Percentiles rank a stretch among this genome's conserved stretches.
Conservation (phyloP, 2,113 vertebrate genomes). For the Pelvicachromis taeniatus region DNA sequence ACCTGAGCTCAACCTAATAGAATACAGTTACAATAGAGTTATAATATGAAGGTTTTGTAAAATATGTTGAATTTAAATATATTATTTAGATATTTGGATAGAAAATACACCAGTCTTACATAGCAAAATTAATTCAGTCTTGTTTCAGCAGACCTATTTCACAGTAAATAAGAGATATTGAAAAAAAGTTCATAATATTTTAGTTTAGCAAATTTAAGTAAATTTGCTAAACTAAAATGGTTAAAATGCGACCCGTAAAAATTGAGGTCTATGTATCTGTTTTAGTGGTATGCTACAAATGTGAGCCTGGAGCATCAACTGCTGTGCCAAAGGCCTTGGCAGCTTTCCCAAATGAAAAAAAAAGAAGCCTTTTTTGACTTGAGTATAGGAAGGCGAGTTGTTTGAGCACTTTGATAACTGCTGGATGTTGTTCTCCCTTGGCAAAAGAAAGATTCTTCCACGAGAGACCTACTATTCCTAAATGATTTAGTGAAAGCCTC, state of each 20-base stretch:
- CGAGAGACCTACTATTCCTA: slow-evolving; percentile 36
- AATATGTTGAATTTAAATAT: too few species aligned
- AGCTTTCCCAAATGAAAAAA: slow-evolving; percentile 28
- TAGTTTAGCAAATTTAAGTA: background rate
- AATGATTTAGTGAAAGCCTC: slow-evolving; percentile 9
- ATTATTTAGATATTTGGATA: too few species aligned
- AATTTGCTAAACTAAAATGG: background rate
- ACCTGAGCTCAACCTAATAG: too few species aligned
- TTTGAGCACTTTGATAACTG: slow-evolving; percentile 48
- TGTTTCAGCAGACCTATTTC: background rate
- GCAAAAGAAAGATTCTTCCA: slow-evolving; percentile 34
- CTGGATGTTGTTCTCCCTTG: slow-evolving; percentile 41
- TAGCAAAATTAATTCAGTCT: background rate
- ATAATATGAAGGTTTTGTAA: too few species aligned
- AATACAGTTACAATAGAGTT: too few species aligned
- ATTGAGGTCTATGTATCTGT: background rate
- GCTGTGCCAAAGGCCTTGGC: slow-evolving; percentile 51
- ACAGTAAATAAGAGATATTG: background rate
- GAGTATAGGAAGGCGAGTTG: background rate
- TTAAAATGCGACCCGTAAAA: background rate
- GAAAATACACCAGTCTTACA: background rate
- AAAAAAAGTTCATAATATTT: background rate
- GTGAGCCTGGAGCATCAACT: slow-evolving; percentile 20
- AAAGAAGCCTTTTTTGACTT: background rate
- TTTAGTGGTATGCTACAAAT: background rate